Base-by-base conservation (phyloP, 2,888 invertebrate species). In the Amblyjoppa proteus region DNA sequence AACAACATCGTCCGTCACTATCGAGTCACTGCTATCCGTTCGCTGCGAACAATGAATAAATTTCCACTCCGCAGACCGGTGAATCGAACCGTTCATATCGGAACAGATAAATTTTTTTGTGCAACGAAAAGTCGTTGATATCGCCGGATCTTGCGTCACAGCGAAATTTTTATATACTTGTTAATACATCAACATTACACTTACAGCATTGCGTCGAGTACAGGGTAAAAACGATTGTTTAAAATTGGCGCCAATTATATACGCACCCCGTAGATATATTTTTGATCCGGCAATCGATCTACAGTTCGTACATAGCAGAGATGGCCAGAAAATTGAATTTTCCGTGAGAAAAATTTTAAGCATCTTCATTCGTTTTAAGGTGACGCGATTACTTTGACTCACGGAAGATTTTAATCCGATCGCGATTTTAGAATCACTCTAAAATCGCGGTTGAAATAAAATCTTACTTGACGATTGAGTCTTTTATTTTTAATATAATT, bases 121-220 rank as follows among this genome's bases (percentile, higher is more conserved):
- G 2, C 28, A 25, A 1, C 20, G 28, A 28, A 68, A 56, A 68
- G 56, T 25, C 9, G 9, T 64, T 4, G 16, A 31, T 51, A 70
- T 34, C 45, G 28, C 34, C 78, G 84, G 64, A 78, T 81, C 16
- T 76, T 41, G 69, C 49, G 45, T 85, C 69, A 38, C 38, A n/a
- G 13, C 45, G 13, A 83, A 45, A 76, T 70, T 69, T 53, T 38
- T 45, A 0, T 68, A 68, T 68, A 78, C 74, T 70, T 81, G 41
- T 81, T 38, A 41, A 81, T 66, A 85, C 69, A 75, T 74, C 41
- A 56, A 45, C 81, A 81, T 81, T 74, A 82, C 81, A 85, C 82
- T 79, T 85, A 49, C 78, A 82, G 85, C 78, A 79, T 82, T 82
- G 2, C 85, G 25, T 66, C 82, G 75, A 85, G 58, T 51, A 78